A percentile compares a stretch with the other conserved stretches of the same genome.
These are phyloP conservation scores for Leptinotarsa lineolata DNA, from an alignment of 1,140 invertebrate genomes.

Conservation along the genomic window DNA sequence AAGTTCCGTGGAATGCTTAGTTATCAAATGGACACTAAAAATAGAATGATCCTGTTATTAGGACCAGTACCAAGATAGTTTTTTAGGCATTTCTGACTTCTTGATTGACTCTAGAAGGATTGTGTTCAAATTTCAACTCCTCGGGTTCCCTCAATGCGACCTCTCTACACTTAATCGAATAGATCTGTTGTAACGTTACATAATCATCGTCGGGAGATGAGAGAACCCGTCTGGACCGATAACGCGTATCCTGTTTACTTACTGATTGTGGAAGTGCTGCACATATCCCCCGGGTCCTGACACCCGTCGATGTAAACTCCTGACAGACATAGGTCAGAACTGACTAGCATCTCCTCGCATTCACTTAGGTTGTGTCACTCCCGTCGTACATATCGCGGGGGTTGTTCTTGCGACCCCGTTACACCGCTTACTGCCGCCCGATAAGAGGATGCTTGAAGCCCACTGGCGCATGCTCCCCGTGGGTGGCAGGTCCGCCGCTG, in stretches of 20 bases:
- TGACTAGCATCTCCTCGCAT: conserved; percentile 54
- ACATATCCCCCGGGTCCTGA: conserved; percentile 55
- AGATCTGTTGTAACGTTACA: conserved; percentile 10
- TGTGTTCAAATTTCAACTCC: too few species aligned
- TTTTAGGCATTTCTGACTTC: too few species aligned
- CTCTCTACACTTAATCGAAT: too few species aligned
- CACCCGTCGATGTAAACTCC: conserved; percentile 56
- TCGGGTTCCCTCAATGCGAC: too few species aligned
- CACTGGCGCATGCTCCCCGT: conserved; percentile 38
- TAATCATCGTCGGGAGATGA: conserved; percentile 15
- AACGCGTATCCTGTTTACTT: conserved; percentile 38
- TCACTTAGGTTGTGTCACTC: conserved; percentile 49
- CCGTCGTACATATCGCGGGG: conserved; percentile 49
- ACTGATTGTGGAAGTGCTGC: conserved; percentile 55
- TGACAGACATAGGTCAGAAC: conserved; percentile 56
- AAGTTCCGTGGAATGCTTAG: too few species aligned
- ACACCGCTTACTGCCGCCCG: conserved; percentile 50
- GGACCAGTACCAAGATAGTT: too few species aligned
- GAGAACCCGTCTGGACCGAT: conserved; percentile 18
- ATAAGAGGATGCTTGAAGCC: conserved; percentile 32
- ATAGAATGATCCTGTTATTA: too few species aligned
- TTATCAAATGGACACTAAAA: too few species aligned
- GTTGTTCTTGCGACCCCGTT: conserved; percentile 53
- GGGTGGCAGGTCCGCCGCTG: background rate
- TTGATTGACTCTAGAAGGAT: too few species aligned